Conservation (phyloP, 2,888 invertebrate genomes). For the Luffia ferchaultella region DNA sequence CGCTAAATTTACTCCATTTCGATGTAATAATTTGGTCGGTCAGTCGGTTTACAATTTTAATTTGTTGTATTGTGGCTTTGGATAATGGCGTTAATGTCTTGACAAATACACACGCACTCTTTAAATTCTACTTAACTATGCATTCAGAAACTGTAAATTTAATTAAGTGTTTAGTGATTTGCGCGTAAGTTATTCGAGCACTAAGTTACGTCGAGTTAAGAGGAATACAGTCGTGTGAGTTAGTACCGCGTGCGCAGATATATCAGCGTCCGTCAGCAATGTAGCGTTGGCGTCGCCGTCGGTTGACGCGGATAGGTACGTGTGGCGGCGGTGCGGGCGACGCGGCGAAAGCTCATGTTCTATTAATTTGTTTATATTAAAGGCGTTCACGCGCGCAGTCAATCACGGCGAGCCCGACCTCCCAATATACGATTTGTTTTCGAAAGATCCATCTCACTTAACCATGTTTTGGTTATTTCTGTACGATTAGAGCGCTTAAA, state of each 20-base stretch:
- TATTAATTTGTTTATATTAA: conserved; percentile 67
- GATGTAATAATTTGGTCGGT: too few species aligned
- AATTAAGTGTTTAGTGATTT: too few species aligned
- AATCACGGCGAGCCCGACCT: conserved; percentile 61
- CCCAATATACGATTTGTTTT: conserved; percentile 64
- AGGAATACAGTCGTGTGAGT: background rate
- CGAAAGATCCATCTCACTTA: conserved; percentile 46
- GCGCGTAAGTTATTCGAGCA: background rate
- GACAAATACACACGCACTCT: too few species aligned
- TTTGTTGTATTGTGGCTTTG: too few species aligned
- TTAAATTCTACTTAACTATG: too few species aligned
- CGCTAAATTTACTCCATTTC: too few species aligned
- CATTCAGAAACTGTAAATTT: too few species aligned
- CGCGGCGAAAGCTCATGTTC: conserved; percentile 17
- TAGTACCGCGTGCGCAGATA: background rate
- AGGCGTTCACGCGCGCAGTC: conserved; percentile 63
- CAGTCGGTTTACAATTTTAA: too few species aligned
- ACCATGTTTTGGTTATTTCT: conserved; percentile 64
- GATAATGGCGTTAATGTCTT: too few species aligned
- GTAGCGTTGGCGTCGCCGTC: too few species aligned
- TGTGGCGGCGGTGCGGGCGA: too few species aligned
- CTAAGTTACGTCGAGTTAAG: background rate
- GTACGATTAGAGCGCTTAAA: conserved; percentile 66
- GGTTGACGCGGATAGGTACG: too few species aligned
- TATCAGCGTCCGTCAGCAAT: background rate